These are phyloP conservation scores for Cosmorhoe ocellata DNA, from an alignment of 2,888 invertebrate species.

Conservation along the genomic window DNA sequence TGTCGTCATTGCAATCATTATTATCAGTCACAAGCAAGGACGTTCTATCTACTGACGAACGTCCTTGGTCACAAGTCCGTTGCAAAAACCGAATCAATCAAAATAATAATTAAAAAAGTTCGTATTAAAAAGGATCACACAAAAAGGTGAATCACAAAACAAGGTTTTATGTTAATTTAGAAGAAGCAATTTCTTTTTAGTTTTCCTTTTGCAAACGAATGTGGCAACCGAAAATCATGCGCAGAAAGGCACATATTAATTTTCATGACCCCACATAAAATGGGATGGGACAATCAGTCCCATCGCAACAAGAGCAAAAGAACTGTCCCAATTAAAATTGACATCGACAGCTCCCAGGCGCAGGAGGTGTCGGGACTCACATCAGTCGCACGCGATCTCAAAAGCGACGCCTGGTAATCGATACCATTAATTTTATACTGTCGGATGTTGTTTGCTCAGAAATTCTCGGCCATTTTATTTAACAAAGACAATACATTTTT, in stretches of 20 bases:
- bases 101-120: too few species aligned
- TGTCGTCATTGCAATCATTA: too few species aligned
- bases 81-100: too few species aligned
- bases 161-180: too few species aligned
- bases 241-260: slow-evolving; percentile 40
- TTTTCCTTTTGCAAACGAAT: too few species aligned
- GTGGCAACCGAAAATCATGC: slow-evolving; percentile 8
- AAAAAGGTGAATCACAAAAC: too few species aligned
- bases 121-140: too few species aligned
- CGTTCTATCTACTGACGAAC: too few species aligned
- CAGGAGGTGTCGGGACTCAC: slow-evolving; percentile 60
- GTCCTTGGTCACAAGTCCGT: too few species aligned
- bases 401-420: slow-evolving; percentile 68
- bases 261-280: slow-evolving; percentile 71
- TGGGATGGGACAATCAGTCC: slow-evolving; percentile 62
- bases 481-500: slow-evolving; percentile 28
- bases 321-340: slow-evolving; percentile 79
- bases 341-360: slow-evolving; percentile 69
- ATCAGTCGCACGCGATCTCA: slow-evolving; percentile 78
- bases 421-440: slow-evolving; percentile 76
- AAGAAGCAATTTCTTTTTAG: too few species aligned
- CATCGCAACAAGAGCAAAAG: slow-evolving; percentile 69
- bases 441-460: slow-evolving; percentile 62
- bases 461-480: slow-evolving; percentile 63
- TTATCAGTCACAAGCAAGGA: too few species aligned